phyloP scores from a whole-genome alignment of 2,113 vertebrate species.

The Holacanthus passer region DNA sequence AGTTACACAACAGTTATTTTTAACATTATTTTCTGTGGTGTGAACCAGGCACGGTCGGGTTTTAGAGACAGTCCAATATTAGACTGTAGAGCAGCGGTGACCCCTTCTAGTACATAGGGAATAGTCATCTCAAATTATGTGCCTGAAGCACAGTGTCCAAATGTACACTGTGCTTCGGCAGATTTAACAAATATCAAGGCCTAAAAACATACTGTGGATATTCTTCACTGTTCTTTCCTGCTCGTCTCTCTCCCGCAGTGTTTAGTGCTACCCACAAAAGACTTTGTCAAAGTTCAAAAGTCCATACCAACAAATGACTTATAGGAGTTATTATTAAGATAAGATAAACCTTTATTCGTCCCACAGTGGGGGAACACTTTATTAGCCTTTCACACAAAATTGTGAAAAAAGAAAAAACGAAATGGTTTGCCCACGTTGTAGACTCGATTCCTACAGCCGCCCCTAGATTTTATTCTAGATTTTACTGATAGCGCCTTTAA shows the following conservation, averaged over 20 bases:
- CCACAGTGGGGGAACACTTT: too few relatives aligned
- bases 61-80: neutral
- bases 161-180: neutral
- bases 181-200: neutral
- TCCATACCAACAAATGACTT: neutral
- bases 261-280: neutral
- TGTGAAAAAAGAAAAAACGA: neutral
- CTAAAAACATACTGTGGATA: neutral
- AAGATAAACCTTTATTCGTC: too few relatives aligned
- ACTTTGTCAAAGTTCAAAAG: neutral
- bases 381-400: neutral
- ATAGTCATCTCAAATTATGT: neutral
- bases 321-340: neutral
- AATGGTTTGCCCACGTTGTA: neutral
- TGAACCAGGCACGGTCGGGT: neutral
- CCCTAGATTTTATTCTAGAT: neutral
- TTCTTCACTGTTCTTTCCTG: neutral
- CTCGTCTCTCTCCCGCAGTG: neutral
- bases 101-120: neutral
- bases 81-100: constrained; percentile 15
- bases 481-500: neutral
- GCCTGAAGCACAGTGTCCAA: too few relatives aligned
- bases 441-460: neutral
- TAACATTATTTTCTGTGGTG: neutral
- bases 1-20: constrained; percentile 14